Percentiles rank a stretch among this genome's conserved stretches.
Evolutionary conservation across 2,113 vertebrate genomes (phyloP).

Genomic region (Bujurquina vittata): DNA sequence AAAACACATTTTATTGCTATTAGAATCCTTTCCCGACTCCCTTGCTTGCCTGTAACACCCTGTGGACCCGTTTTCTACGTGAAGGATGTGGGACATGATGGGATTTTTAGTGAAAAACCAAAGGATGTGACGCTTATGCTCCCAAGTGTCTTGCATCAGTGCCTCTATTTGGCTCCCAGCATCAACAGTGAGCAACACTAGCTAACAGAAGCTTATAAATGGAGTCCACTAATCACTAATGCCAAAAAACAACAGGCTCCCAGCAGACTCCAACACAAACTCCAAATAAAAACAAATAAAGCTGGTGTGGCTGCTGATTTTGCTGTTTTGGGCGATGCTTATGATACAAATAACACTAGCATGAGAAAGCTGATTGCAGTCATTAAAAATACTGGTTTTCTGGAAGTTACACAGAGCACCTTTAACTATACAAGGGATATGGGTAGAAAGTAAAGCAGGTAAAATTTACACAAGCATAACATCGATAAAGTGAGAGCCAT

Average conservation of each 20-base stretch:
- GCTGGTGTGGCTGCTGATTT: neutral
- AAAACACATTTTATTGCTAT: too few relatives aligned
- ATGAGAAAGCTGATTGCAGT: neutral
- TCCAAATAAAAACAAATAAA: neutral
- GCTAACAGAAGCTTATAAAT: conserved; percentile 6
- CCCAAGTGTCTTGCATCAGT: neutral
- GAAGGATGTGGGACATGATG: conserved; percentile 2
- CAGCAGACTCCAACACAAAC: neutral
- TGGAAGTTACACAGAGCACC: neutral
- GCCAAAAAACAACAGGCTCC: neutral
- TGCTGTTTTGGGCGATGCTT: neutral
- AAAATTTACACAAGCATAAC: neutral
- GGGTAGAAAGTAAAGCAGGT: neutral
- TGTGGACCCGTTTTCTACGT: neutral
- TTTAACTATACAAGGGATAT: neutral
- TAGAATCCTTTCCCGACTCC: neutral
- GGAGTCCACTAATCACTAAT: neutral
- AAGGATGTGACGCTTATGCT: conserved; percentile 3
- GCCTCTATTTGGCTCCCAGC: neutral
- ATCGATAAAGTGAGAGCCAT: neutral
- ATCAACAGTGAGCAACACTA: neutral
- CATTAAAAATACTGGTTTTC: neutral
- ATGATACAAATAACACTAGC: neutral
- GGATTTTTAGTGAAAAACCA: neutral
- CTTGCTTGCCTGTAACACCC: neutral